Conservation (phyloP, 2,113 vertebrate genomes). For the Cavia aperea region DNA sequence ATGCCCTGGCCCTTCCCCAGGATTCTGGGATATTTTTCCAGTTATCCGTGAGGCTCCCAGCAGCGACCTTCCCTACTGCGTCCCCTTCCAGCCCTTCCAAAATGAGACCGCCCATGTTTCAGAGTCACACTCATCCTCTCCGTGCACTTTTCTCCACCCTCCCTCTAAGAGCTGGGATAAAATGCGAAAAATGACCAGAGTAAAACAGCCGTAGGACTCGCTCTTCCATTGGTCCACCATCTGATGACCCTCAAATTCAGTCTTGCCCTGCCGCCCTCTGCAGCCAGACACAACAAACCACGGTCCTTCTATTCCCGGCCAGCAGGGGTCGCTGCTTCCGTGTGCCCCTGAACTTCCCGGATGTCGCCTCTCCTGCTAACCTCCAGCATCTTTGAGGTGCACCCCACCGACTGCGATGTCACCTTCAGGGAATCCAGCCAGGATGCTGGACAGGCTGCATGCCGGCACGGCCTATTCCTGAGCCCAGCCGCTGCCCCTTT, state of each 20-base stretch:
- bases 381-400: neutral
- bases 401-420: rapidly evolving
- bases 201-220: neutral
- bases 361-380: rapidly evolving
- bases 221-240: too few species aligned
- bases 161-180: neutral
- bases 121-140: rapidly evolving
- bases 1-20: rapidly evolving
- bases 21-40: neutral
- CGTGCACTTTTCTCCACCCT: rapidly evolving
- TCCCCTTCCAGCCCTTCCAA: neutral
- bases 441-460: rapidly evolving
- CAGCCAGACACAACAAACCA: rapidly evolving
- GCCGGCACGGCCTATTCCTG: neutral
- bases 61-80: rapidly evolving
- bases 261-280: neutral
- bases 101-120: too few species aligned
- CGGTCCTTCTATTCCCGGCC: neutral
- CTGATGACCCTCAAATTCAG: rapidly evolving
- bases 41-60: neutral
- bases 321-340: constrained; percentile 1
- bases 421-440: neutral
- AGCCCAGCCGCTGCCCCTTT: neutral
- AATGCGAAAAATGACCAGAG: neutral
- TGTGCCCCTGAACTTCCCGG: neutral